Evolutionary conservation across 1,140 invertebrate genomes (phyloP), one percentile per base, ranked within the genome.

Genomic region (Oreohelix idahoensis): DNA sequence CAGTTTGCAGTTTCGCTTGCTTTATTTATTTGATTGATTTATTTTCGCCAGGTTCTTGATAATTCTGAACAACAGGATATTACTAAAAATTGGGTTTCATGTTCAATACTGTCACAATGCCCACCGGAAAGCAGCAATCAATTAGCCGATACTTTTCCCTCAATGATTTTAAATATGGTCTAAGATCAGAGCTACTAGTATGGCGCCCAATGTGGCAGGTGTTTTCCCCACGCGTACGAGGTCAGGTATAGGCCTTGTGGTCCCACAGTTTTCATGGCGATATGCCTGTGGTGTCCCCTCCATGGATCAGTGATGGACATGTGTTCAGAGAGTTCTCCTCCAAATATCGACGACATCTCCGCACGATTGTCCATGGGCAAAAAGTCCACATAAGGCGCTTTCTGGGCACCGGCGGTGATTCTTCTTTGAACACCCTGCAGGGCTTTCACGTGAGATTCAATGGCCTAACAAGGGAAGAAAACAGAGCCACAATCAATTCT

Each of bases 301-400:
- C 76, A 78, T 11, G 76, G 76, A 49, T 78, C 15, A 35, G 45
- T 78, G 32, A 78, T 78, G 26, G n/a, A 8, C 42, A 42, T 42
- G 29, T 78, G 76, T 58, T 63, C 49, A 5, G 15, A 36, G 2
- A 13, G 5, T 1, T 58, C 45, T 10, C 32, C 23, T 13, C 26
- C 32, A 42, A 51, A 58, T 8, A 5, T 5, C 1, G 26, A 11
- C 49, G 76, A 4, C 45, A 78, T 53, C 15, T 78, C 76, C 17
- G n/a, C 76, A 20, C 20, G 76, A 36, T 35, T 39, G 32, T 23
- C 11, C 49, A 58, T 58, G 11, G 1, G 26, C 5, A 32, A 29
- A 20, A 49, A 42, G 38, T 63, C 1, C 11, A 29, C 76, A 29
- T 53, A 78, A 36, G 49, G 76, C n/a, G 29, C 15, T 17, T 0